phyloP scores from a whole-genome alignment of 2,113 vertebrate species.

The Saguinus imperator region DNA sequence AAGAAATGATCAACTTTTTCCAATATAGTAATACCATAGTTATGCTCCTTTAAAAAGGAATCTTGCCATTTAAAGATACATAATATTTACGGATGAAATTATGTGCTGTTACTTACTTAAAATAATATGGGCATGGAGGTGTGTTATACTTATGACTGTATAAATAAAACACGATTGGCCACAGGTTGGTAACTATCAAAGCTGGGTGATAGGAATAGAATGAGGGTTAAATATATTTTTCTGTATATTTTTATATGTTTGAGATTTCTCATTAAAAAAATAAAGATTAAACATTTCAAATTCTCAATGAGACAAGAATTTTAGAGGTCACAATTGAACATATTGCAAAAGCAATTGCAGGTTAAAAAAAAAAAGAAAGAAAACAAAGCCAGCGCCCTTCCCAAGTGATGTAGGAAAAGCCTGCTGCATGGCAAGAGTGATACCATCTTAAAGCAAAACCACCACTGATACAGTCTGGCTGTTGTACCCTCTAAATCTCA shows the following conservation, averaged over 20 bases:
- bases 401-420: not conserved
- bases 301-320: not conserved
- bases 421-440: not conserved
- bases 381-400: not conserved
- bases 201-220: not conserved
- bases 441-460: not conserved
- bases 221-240: not conserved
- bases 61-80: not conserved
- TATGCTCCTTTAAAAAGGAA: not conserved
- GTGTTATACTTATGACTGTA: not conserved
- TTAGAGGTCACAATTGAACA: not conserved
- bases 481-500: no score
- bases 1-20: not conserved
- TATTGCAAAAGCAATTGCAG: no score
- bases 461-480: not conserved
- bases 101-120: not conserved
- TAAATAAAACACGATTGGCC: not conserved
- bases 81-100: not conserved
- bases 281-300: not conserved
- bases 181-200: not conserved
- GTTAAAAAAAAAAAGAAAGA: no score
- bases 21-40: not conserved
- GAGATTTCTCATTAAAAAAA: not conserved
- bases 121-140: not conserved
- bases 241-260: not conserved